Evolutionary conservation across 2,888 invertebrate genomes (phyloP).

Genomic region (Halocaridina rubra): DNA sequence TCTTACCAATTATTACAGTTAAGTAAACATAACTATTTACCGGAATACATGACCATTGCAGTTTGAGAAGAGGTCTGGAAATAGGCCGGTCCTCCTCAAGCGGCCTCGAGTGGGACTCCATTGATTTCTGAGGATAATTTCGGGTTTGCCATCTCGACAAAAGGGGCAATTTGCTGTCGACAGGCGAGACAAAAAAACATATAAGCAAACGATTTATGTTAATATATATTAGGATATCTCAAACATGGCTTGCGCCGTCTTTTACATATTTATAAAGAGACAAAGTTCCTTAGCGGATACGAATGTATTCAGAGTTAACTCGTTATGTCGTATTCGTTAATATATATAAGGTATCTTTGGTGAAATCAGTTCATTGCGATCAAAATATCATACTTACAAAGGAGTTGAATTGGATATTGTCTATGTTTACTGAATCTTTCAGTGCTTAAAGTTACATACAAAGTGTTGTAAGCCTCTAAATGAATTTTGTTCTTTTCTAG

Average conservation of each 20-base stretch:
- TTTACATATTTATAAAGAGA: not conserved
- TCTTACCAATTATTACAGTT: no score
- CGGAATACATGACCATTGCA: slow-evolving; percentile 34
- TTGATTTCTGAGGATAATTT: not conserved
- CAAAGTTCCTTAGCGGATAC: not conserved
- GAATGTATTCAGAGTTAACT: not conserved
- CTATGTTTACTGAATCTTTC: not conserved
- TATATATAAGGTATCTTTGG: not conserved
- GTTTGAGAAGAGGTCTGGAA: slow-evolving; percentile 21
- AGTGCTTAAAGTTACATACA: not conserved
- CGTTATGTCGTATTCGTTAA: not conserved
- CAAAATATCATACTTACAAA: not conserved
- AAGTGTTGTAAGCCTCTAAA: not conserved
- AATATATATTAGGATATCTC: not conserved
- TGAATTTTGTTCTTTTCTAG: not conserved
- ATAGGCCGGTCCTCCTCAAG: not conserved
- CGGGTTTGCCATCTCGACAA: not conserved
- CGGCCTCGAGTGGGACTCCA: slow-evolving; percentile 22
- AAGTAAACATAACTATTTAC: no score
- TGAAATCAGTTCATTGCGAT: not conserved
- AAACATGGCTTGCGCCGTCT: not conserved
- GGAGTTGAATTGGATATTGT: not conserved
- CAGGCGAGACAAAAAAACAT: no score
- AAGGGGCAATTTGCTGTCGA: slow-evolving; percentile 37
- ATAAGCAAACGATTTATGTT: no score